Base-by-base conservation (phyloP, 1,140 invertebrate genomes). In the Pseudachorutes palmiensis region DNA sequence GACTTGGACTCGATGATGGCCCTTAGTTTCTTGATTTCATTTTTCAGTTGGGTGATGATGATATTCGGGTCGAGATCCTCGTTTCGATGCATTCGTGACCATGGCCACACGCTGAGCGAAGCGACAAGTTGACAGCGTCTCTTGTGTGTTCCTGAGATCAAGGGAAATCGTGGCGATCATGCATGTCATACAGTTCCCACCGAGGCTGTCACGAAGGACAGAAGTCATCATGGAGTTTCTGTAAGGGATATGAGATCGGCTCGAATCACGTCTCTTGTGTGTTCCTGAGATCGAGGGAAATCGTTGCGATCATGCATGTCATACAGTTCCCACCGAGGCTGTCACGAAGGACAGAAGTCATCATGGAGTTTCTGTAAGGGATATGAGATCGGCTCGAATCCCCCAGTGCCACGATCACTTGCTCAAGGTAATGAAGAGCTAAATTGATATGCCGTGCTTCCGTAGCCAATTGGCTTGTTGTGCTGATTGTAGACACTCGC, bases 391-490 rank as follows among this genome's bases (percentile, higher is more conserved):
- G 74, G 70, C 79, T 81, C 70, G 81, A 79, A 66, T 87, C 82
- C 70, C 82, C 81, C 69, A 87, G 75, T 51, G 84, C 82, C 28
- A 85, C 80, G 71, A 87, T 87, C 48, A 81, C 79, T 79, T 86
- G 85, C 76, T 87, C 85, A 68, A 87, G 71, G 76, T 82, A 87
- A 77, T 88, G 85, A 22, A 87, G 76, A 48, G 85, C 86, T 62
- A 86, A 76, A 75, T 87, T 87, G 70, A 87, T 87, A 72, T 84
- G 81, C 72, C 83, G 83, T 3, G 84, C 84, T 77, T 87, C 84
- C 22, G 78, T 82, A 49, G 86, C 75, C 41, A 83, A 76, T 45
- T 80, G 76, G 36, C 85, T 85, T 67, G 72, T 66, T 24, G 68
- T 70, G 22, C 31, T 55, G 31, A 65, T 69, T 30, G 71, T 73